Conservation (phyloP, 2,888 invertebrate species). For the Calephelis perditalis region DNA sequence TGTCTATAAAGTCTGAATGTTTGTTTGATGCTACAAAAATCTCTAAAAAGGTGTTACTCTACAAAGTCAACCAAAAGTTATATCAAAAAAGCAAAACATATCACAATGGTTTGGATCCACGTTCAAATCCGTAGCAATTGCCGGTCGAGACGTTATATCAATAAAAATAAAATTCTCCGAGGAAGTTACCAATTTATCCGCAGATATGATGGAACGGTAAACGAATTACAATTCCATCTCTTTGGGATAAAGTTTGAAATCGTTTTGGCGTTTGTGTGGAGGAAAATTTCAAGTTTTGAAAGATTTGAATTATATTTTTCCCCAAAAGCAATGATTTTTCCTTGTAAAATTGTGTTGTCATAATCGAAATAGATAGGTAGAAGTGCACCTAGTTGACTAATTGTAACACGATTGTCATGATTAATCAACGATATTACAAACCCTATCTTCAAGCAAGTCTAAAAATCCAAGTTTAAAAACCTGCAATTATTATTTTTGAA, state of each 20-base stretch:
- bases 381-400: too few relatives aligned
- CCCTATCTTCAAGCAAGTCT: too few relatives aligned
- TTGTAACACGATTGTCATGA: too few relatives aligned
- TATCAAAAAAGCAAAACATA: background rate
- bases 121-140: slow-evolving; percentile 70
- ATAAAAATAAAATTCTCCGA: slow-evolving; percentile 72
- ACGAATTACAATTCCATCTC: slow-evolving; percentile 24
- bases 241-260: slow-evolving; percentile 18
- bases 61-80: background rate
- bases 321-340: background rate
- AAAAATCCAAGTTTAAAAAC: too few relatives aligned
- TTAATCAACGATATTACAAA: too few relatives aligned
- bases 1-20: too few relatives aligned
- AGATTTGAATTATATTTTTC: background rate
- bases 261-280: slow-evolving; percentile 10
- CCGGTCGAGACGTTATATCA: slow-evolving; percentile 63
- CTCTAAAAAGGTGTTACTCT: too few relatives aligned
- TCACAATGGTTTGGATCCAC: slow-evolving; percentile 41
- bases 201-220: slow-evolving; percentile 22
- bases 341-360: too few relatives aligned
- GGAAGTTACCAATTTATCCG: slow-evolving; percentile 69
- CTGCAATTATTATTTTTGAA: too few relatives aligned
- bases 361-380: too few relatives aligned
- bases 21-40: too few relatives aligned
- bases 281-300: slow-evolving; percentile 6